A percentile compares a stretch with the other conserved stretches of the same genome.
Evolutionary conservation across 2,888 invertebrate genomes (phyloP).

Genomic region (Volucella zonaria): DNA sequence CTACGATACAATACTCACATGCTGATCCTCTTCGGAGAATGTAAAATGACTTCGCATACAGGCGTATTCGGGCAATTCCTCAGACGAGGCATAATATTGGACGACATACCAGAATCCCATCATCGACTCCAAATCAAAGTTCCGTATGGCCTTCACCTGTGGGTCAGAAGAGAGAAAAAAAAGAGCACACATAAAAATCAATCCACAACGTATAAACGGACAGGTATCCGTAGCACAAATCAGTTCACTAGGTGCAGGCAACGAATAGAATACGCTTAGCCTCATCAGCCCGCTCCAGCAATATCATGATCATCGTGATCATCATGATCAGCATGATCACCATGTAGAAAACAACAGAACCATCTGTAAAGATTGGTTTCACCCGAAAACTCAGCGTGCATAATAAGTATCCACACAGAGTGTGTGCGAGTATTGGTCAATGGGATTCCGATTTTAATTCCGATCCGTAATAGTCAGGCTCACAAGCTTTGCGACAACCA

Average conservation of each 20-base stretch:
- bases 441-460: constrained; percentile 42
- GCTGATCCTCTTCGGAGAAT: constrained; percentile 81
- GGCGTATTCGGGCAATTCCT: constrained; percentile 92
- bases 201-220: not conserved
- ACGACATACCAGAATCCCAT: constrained; percentile 93
- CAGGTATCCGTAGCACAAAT: constrained; percentile 44
- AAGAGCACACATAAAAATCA: constrained; percentile 12
- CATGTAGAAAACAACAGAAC: constrained; percentile 19
- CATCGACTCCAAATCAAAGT: constrained; percentile 91
- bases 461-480: constrained; percentile 16
- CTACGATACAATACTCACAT: constrained; percentile 77
- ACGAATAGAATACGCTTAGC: constrained; percentile 48
- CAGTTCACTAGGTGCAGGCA: constrained; percentile 54
- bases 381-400: constrained; percentile 65
- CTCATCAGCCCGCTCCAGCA: constrained; percentile 27
- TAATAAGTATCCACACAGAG: constrained; percentile 56
- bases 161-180: constrained; percentile 37
- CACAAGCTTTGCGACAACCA: not conserved
- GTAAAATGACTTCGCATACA: constrained; percentile 89
- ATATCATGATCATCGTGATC: not conserved
- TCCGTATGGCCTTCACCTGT: constrained; percentile 89
- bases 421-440: constrained; percentile 48
- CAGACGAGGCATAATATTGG: constrained; percentile 94
- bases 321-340: constrained; percentile 14
- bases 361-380: constrained; percentile 62